phyloP scores from a whole-genome alignment of 2,113 vertebrate genomes.

The Brevimyrus niger region DNA sequence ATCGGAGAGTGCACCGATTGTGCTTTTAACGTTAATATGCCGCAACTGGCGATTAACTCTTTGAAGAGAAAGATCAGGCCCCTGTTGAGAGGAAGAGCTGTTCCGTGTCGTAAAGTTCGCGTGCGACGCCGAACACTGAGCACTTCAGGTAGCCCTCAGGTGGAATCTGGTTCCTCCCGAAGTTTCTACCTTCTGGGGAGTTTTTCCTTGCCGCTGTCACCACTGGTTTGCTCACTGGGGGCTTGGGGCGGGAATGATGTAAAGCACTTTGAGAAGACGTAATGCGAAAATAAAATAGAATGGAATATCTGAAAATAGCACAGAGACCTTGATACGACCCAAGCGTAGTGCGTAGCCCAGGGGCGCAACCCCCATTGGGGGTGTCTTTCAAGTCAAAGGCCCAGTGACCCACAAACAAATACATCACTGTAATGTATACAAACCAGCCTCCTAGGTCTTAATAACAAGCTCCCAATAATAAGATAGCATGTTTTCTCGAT shows the following conservation, averaged over 20 bases:
- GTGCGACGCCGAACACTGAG: not conserved
- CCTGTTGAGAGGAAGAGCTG: not conserved
- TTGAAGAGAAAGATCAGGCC: conserved; percentile 4
- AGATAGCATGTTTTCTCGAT: not conserved
- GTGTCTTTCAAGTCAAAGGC: not conserved
- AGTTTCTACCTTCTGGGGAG: too few species aligned
- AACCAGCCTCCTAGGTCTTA: not conserved
- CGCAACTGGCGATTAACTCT: conserved; percentile 11
- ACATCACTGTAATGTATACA: not conserved
- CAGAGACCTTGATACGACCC: not conserved
- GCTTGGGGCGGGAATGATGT: too few species aligned
- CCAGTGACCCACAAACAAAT: not conserved
- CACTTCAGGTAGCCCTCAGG: not conserved
- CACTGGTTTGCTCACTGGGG: too few species aligned
- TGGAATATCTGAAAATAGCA: not conserved
- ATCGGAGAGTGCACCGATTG: conserved; percentile 33
- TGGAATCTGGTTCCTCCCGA: too few species aligned
- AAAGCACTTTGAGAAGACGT: too few species aligned
- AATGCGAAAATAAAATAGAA: too few species aligned
- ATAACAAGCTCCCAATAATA: not conserved
- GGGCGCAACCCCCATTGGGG: not conserved
- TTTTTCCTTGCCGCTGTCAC: too few species aligned
- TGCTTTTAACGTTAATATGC: conserved; percentile 27
- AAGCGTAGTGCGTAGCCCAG: not conserved
- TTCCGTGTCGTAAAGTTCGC: not conserved